Evolutionary conservation across 2,888 invertebrate genomes (phyloP), one percentile per base, ranked within the genome.

Genomic region (Dicroscelio sp.): DNA sequence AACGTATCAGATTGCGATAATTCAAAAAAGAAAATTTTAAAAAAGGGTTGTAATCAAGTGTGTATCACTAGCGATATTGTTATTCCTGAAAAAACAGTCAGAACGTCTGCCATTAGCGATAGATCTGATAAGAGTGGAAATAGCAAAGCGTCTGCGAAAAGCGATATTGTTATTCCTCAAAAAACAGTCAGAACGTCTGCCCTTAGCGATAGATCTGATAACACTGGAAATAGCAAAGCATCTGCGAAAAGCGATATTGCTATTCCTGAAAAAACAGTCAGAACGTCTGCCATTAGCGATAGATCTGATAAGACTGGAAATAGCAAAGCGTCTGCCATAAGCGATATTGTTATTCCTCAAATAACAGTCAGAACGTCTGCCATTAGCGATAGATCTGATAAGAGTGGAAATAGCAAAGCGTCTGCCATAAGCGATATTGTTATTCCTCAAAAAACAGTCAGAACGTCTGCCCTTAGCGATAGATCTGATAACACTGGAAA

Each of bases 261-360:
- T 33, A 14, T 27, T 25, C 5, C 55, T 25, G 6, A 25, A 4
- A 55, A 76, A 35, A 3, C 2, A 76, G 31, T 33, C 17, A 76
- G 35, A 76, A 38, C 58, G 75, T 76, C 75, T 58, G 58, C 33
- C n/a, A 25, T 76, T 58, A 58, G 75, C 35, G 58, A 76, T 58
- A 23, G 35, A 10, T 76, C 58, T 48, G 48, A 31, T 23, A 55
- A 38, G 6, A 43, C 25, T 10, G 27, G 5, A 58, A 58, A 27
- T 27, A 58, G 27, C 5, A 4, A 58, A 27, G 5, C 23, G 23
- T 58, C 58, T 58, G 58, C 58, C 27, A 5, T 25, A 25, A 25
- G 58, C 58, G 25, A 58, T 27, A n/a, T n/a, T n/a, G n/a, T n/a
- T n/a, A n/a, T n/a, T n/a, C n/a, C n/a, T n/a, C n/a, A n/a, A n/a